Evolutionary conservation across 2,113 vertebrate genomes (phyloP).

Genomic region (Myanophis thanlyinensis): DNA sequence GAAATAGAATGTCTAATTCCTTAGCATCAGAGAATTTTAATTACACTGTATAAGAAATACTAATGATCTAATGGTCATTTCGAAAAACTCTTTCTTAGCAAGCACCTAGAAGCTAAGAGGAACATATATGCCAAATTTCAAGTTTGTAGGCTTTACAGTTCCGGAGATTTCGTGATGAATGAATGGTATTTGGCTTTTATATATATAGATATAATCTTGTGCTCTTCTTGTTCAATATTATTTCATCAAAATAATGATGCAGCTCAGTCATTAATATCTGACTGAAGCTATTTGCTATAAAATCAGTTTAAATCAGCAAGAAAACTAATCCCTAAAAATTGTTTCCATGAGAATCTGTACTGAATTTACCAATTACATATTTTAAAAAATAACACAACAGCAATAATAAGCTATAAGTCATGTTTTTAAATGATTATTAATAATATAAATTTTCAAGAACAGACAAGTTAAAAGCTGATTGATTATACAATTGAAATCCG

Average conservation of each 20-base stretch:
- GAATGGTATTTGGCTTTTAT: too few species aligned
- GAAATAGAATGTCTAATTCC: too few species aligned
- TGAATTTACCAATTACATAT: constrained; percentile 46
- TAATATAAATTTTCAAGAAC: constrained; percentile 25
- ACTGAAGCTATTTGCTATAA: neutral
- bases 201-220: neutral
- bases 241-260: neutral
- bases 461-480: neutral
- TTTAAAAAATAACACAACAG: constrained; percentile 54
- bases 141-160: too few species aligned
- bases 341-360: constrained; percentile 30
- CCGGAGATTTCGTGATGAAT: too few species aligned
- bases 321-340: constrained; percentile 10
- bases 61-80: too few species aligned
- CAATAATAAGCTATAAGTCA: constrained; percentile 53
- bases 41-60: too few species aligned
- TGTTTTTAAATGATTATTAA: constrained; percentile 38
- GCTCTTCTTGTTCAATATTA: neutral
- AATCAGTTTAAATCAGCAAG: constrained; percentile 15
- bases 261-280: neutral
- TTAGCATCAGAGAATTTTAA: too few species aligned
- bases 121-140: too few species aligned
- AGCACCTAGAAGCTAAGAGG: too few species aligned
- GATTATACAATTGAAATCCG: neutral
- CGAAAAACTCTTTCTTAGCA: too few species aligned